Evolutionary conservation across 2,888 invertebrate genomes (phyloP).

Genomic region (Pyrocoelia pectoralis): DNA sequence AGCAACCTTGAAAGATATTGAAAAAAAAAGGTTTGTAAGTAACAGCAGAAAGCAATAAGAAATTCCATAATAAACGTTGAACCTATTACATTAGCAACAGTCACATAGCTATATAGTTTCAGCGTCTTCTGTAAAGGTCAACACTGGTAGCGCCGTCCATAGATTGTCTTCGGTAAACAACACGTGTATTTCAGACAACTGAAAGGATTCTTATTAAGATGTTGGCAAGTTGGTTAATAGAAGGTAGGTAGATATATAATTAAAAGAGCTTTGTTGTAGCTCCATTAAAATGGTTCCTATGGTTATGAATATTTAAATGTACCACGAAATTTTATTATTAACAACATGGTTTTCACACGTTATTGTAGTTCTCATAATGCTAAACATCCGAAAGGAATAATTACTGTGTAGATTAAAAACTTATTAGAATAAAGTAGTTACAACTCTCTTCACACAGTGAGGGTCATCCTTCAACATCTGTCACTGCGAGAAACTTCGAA

Average conservation of each 20-base stretch:
- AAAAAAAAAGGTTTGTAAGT: slow-evolving; percentile 24
- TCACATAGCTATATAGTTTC: slow-evolving; percentile 32
- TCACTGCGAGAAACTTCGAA: too few relatives aligned
- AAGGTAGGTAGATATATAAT: background rate
- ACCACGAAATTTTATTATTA: too few relatives aligned
- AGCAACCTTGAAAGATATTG: slow-evolving; percentile 24
- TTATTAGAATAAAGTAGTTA: too few relatives aligned
- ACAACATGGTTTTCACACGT: too few relatives aligned
- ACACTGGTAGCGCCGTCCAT: slow-evolving; percentile 33
- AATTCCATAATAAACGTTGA: slow-evolving; percentile 36
- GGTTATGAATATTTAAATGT: too few relatives aligned
- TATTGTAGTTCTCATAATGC: too few relatives aligned
- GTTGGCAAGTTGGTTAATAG: slow-evolving; percentile 13
- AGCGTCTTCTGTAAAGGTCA: slow-evolving; percentile 32
- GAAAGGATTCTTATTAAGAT: slow-evolving; percentile 27
- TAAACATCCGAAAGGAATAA: too few relatives aligned
- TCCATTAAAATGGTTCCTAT: too few relatives aligned
- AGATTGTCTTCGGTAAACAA: slow-evolving; percentile 24
- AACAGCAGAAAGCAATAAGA: slow-evolving; percentile 30
- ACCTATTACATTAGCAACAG: slow-evolving; percentile 32
- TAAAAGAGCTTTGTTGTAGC: too few relatives aligned
- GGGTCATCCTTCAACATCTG: too few relatives aligned
- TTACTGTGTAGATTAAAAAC: too few relatives aligned
- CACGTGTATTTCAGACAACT: slow-evolving; percentile 24
- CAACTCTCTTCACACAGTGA: too few relatives aligned